Conservation (phyloP, 2,797 vertebrate species). For the Sciurus vulgaris region DNA sequence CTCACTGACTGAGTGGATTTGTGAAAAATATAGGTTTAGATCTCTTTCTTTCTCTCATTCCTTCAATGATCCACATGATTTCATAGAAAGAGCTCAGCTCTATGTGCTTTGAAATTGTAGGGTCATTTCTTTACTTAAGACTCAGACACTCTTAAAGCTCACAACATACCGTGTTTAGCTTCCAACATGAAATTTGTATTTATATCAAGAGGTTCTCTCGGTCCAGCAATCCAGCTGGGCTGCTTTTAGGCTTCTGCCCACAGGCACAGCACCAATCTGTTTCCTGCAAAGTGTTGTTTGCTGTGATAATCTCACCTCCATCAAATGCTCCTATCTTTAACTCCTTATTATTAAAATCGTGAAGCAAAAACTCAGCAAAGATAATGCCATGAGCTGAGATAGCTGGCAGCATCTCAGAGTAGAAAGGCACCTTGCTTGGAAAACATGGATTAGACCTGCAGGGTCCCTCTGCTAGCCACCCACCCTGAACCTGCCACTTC, state of each 20-base stretch:
- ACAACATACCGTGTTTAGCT: not conserved
- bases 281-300: slow-evolving; percentile 79
- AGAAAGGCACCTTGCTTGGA: not conserved
- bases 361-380: not conserved
- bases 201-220: slow-evolving; percentile 42
- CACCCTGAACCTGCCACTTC: not conserved
- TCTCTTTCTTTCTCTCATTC: not conserved
- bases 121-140: not conserved
- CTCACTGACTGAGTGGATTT: not conserved
- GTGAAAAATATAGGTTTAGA: not conserved
- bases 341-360: slow-evolving; percentile 62
- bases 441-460: not conserved
- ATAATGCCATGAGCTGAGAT: not conserved
- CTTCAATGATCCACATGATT: not conserved
- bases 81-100: not conserved
- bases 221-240: slow-evolving; percentile 10
- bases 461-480: not conserved
- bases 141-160: not conserved
- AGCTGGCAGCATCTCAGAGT: not conserved
- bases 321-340: slow-evolving; percentile 77
- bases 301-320: slow-evolving; percentile 79
- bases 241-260: slow-evolving; percentile 77
- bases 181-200: slow-evolving; percentile 19
- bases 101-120: not conserved
- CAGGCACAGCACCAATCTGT: slow-evolving; percentile 71